A percentile compares a stretch with the other conserved stretches of the same genome.
Conservation (phyloP, 1,140 invertebrate genomes). For the Anastrepha obliqua region DNA sequence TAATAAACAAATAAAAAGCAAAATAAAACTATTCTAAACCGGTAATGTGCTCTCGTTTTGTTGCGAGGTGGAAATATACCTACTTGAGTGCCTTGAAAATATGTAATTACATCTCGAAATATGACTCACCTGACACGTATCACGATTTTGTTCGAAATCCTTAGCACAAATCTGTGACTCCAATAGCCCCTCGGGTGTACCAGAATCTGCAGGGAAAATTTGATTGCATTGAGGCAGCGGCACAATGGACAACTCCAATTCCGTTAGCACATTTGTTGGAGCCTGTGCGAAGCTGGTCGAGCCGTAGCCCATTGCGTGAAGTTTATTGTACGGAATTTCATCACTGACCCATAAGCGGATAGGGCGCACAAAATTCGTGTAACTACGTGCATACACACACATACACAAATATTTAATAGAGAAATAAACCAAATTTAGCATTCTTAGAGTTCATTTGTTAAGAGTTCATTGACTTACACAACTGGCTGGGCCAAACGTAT, state of each 20-base stretch:
- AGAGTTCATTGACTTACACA: conserved; percentile 53
- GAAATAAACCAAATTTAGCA: too few relatives aligned
- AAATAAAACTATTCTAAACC: too few relatives aligned
- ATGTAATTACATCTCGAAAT: background rate
- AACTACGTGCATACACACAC: conserved; percentile 9
- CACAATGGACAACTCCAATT: conserved; percentile 63
- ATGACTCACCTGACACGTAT: conserved; percentile 65
- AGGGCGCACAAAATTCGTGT: conserved; percentile 64
- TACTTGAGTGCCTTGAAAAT: too few relatives aligned
- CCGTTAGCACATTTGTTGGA: conserved; percentile 64
- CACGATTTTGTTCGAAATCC: conserved; percentile 63
- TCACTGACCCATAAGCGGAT: conserved; percentile 61
- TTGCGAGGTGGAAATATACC: too few relatives aligned
- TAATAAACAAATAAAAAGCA: too few relatives aligned
- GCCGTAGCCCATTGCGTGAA: conserved; percentile 65
- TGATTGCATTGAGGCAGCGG: conserved; percentile 60
- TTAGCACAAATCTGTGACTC: conserved; percentile 64
- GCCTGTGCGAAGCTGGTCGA: conserved; percentile 64
- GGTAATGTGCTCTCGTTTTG: too few relatives aligned
- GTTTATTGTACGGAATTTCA: conserved; percentile 62
- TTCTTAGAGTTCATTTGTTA: too few relatives aligned
- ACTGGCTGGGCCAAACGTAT: conserved; percentile 61
- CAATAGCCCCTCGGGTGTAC: conserved; percentile 60
- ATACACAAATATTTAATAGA: background rate
- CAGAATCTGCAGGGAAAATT: conserved; percentile 59